Evolutionary conservation across 2,797 vertebrate genomes (phyloP).

Genomic region (Cichlasoma orientale): DNA sequence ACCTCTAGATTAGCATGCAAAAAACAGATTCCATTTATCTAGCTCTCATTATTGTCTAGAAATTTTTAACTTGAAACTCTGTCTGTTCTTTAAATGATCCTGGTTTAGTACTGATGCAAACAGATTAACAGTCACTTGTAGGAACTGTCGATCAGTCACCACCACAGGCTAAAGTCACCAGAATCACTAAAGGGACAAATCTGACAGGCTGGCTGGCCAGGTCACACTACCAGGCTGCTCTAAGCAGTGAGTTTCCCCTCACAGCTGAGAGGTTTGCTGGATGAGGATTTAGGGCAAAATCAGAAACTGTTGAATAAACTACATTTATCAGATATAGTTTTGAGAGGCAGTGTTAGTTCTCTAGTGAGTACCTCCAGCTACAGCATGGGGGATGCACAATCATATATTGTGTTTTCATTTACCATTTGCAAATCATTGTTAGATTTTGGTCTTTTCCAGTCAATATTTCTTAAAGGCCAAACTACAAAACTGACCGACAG

Average conservation of each 20-base stretch:
- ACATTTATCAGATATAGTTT: neutral
- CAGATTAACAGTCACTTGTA: neutral
- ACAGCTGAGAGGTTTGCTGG: neutral
- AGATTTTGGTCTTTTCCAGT: neutral
- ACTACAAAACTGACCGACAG: slow-evolving; percentile 4
- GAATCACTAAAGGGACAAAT: neutral
- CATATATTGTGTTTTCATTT: neutral
- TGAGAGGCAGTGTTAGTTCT: neutral
- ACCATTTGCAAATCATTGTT: neutral
- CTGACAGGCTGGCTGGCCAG: neutral
- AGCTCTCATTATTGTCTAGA: neutral
- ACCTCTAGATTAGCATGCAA: neutral
- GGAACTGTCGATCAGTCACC: neutral
- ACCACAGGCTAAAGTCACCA: neutral
- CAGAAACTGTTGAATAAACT: neutral
- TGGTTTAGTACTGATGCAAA: neutral
- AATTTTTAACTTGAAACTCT: neutral
- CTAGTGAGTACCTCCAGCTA: neutral
- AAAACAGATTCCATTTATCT: neutral
- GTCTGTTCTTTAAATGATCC: neutral
- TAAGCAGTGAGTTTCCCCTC: neutral
- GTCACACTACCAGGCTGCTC: neutral
- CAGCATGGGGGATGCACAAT: neutral
- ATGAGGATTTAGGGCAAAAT: neutral
- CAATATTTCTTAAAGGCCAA: neutral